A percentile compares a stretch with the other conserved stretches of the same genome.
These are phyloP conservation scores for Chrysotoxum bicinctum DNA, from an alignment of 2,888 invertebrate species.

Conservation along the genomic window DNA sequence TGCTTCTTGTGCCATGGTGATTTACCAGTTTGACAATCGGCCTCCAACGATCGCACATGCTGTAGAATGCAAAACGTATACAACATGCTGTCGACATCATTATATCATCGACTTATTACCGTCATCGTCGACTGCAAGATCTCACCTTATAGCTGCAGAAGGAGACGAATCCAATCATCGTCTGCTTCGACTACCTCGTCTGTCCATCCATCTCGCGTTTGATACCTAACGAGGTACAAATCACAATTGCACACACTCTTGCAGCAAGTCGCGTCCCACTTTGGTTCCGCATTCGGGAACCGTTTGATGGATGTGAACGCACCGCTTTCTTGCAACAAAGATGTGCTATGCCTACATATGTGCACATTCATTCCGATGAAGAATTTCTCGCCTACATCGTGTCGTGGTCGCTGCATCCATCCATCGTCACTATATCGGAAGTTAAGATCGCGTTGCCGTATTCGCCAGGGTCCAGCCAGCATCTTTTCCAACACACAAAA, in stretches of 20 bases:
- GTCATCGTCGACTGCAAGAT: constrained; percentile 30
- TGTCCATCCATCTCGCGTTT: constrained; percentile 35
- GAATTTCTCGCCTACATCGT: constrained; percentile 67
- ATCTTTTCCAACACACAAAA: constrained; percentile 10
- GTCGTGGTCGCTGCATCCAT: constrained; percentile 38
- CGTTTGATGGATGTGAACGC: constrained; percentile 69
- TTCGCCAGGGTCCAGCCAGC: constrained; percentile 1
- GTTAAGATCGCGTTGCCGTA: constrained; percentile 62
- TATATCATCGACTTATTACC: constrained; percentile 71
- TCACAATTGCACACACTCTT: constrained; percentile 59
- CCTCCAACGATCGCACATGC: constrained; percentile 59
- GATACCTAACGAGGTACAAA: constrained; percentile 70
- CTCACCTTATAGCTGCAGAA: background rate
- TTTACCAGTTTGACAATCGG: constrained; percentile 72
- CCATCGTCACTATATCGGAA: constrained; percentile 71
- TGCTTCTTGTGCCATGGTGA: constrained; percentile 29
- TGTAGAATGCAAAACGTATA: constrained; percentile 21
- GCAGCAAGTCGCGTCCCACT: constrained; percentile 50
- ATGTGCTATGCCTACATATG: constrained; percentile 39
- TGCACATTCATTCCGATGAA: constrained; percentile 14
- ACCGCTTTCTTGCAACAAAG: constrained; percentile 36
- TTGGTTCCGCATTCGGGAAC: constrained; percentile 65
- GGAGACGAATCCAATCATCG: constrained; percentile 52
- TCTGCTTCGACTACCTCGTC: constrained; percentile 35
- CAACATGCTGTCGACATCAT: constrained; percentile 53